Base-by-base conservation (phyloP, 2,113 vertebrate genomes). In the Hypocryptadius cinnamomeus region DNA sequence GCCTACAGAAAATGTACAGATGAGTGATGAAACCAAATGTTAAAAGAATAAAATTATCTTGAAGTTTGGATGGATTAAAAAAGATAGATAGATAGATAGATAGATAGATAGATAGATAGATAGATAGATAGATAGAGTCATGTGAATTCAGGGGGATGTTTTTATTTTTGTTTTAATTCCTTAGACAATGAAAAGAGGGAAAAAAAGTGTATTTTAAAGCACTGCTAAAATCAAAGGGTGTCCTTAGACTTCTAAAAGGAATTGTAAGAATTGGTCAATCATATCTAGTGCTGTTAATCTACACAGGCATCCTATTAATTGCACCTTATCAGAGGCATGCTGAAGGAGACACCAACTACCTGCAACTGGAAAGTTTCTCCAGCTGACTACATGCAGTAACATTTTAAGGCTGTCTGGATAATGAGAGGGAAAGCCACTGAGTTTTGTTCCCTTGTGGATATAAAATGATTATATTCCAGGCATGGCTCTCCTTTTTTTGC, bases 31-130 rank as follows among this genome's bases (percentile, higher is more conserved):
- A 96, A 63, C 14, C 6, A 95, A 70, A 83, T 85, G 13, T 87
- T 91, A 87, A 90, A 94, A 96, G 56, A 86, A 70, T 53, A 96
- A 76, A 76, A 72, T 72, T 79, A 19, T 87, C 31, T 93, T 69
- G 33, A 86, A 81, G 6, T 57, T 42, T 82, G 12, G 5, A 13
- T 69, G 30, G n/a, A 90, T 89, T 82, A 44, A 94, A 94, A 95
- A 90, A 66, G 12, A 82, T 79, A 51, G 71, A 79, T 80, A 71
- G 33, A 59, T n/a, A n/a, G n/a, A n/a, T n/a, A n/a, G n/a, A n/a
- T n/a, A n/a, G n/a, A n/a, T n/a, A n/a, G n/a, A n/a, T n/a, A n/a
- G n/a, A n/a, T n/a, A n/a, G n/a, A n/a, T n/a, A n/a, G n/a, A n/a
- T n/a, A n/a, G n/a, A n/a, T n/a, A 66, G 12, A 82, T 79, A 51